Evolutionary conservation across 2,113 vertebrate genomes (phyloP).

Genomic region (Silurus glanis): DNA sequence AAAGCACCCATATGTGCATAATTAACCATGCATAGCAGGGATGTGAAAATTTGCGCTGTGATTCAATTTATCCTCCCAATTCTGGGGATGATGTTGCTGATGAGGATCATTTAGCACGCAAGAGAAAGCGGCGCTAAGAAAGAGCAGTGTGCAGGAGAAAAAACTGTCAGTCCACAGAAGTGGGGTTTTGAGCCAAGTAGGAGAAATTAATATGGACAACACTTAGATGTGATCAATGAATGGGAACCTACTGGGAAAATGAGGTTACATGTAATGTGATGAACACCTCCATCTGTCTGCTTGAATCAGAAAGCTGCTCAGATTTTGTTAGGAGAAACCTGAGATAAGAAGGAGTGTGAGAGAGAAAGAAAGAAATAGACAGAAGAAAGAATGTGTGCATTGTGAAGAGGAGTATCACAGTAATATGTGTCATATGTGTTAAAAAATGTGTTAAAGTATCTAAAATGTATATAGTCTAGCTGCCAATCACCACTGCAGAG

Average conservation of each 20-base stretch:
- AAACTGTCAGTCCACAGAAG: conserved; percentile 38
- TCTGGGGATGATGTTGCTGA: conserved; percentile 39
- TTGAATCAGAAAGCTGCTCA: conserved; percentile 31
- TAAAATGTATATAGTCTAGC: no score
- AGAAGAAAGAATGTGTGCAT: neutral
- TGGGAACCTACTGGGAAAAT: conserved; percentile 56
- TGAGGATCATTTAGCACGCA: conserved; percentile 45
- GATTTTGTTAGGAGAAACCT: conserved; percentile 44
- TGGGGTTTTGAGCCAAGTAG: conserved; percentile 33
- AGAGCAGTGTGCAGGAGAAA: neutral
- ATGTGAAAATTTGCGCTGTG: conserved; percentile 37
- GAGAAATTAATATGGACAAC: conserved; percentile 52
- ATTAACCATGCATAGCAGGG: conserved; percentile 43
- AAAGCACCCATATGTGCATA: conserved; percentile 46
- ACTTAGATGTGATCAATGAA: conserved; percentile 51
- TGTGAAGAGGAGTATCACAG: neutral
- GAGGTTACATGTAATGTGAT: conserved; percentile 53
- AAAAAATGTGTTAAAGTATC: neutral
- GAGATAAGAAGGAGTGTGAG: conserved; percentile 4
- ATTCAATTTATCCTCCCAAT: conserved; percentile 52
- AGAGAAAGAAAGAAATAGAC: neutral
- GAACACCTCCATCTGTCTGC: conserved; percentile 52
- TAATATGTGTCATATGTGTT: neutral
- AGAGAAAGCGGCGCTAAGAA: conserved; percentile 21
- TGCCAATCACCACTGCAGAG: neutral